Percentiles rank a stretch among this genome's conserved stretches.
phyloP scores from a whole-genome alignment of 2,888 invertebrate species.

The Phyllotreta cruciferae region DNA sequence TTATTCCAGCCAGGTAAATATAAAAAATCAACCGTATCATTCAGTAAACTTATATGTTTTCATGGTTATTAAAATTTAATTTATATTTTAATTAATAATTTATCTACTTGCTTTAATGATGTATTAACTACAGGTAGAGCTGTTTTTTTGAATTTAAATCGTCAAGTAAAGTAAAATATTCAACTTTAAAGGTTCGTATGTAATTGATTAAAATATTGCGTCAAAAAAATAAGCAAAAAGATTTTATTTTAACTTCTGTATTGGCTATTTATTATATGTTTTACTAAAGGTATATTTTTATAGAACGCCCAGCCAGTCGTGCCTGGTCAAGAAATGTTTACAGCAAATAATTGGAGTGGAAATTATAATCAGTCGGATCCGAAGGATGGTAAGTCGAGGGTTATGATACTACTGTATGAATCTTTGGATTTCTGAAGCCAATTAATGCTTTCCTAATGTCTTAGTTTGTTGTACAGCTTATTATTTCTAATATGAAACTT shows the following conservation, averaged over 20 bases:
- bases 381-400: slow-evolving; percentile 13
- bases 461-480: no score
- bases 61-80: background rate
- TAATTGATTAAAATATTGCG: no score
- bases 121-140: no score
- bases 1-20: slow-evolving; percentile 38
- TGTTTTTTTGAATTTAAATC: no score
- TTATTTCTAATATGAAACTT: no score
- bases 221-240: no score
- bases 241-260: no score
- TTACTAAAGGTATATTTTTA: background rate
- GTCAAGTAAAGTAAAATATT: no score
- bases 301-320: slow-evolving; percentile 2
- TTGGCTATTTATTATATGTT: no score
- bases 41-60: background rate
- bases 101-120: no score
- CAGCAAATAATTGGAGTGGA: slow-evolving; percentile 13
- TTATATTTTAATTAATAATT: slow-evolving; percentile 4
- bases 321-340: slow-evolving; percentile 9
- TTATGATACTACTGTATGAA: background rate
- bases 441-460: background rate
- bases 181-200: no score
- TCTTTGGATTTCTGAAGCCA: background rate
- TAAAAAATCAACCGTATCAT: background rate
- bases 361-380: slow-evolving; percentile 2